Percentiles rank a stretch among this genome's conserved stretches.
Evolutionary conservation across 2,888 invertebrate genomes (phyloP).

Genomic region (Drosophila subquinaria): DNA sequence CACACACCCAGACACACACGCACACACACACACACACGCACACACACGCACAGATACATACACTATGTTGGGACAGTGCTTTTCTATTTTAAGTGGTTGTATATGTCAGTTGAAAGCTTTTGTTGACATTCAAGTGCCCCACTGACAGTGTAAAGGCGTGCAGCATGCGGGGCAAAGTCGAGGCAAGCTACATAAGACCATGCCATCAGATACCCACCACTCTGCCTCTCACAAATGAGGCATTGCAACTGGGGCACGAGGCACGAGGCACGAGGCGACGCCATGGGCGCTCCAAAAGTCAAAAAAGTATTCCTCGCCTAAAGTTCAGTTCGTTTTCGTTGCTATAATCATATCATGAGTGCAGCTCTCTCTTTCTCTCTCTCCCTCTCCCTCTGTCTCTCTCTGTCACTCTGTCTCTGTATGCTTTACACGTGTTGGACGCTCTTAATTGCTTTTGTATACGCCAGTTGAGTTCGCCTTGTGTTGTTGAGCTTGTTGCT

Average conservation of each 20-base stretch:
- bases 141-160: conserved; percentile 75
- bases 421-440: conserved; percentile 55
- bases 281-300: conserved; percentile 26
- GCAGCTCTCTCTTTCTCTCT: conserved; percentile 16
- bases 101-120: conserved; percentile 79
- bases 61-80: conserved; percentile 47
- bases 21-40: background rate
- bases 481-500: conserved; percentile 18
- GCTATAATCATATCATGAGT: conserved; percentile 66
- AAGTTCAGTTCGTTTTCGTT: conserved; percentile 46
- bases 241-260: conserved; percentile 3
- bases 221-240: conserved; percentile 12
- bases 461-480: conserved; percentile 32
- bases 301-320: conserved; percentile 43
- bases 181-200: background rate
- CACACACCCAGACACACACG: background rate
- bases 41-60: too few species aligned
- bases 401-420: background rate
- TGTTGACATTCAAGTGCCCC: conserved; percentile 80
- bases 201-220: background rate
- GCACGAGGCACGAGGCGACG: background rate
- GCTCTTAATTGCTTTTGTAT: conserved; percentile 73
- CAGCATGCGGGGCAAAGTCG: conserved; percentile 25
- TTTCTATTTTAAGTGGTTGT: conserved; percentile 79
- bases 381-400: background rate